Evolutionary conservation across 2,113 vertebrate species (phyloP).

Genomic region (Notothenia coriiceps): DNA sequence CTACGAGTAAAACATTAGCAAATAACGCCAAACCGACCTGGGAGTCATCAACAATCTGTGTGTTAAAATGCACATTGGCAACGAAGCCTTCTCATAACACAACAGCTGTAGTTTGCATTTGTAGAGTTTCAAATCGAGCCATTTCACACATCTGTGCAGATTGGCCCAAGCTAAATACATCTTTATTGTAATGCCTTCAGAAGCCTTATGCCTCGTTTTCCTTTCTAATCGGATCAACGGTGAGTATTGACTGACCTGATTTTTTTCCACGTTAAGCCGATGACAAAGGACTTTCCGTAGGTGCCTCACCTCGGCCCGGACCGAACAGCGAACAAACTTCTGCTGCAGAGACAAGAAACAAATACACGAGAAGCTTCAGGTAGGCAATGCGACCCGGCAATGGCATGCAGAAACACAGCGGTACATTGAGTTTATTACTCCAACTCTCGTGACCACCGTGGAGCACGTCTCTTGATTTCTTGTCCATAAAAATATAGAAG

Average conservation of each 20-base stretch:
- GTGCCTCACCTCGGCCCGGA: conserved; percentile 93
- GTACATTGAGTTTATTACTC: neutral
- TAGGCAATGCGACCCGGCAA: neutral
- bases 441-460: neutral
- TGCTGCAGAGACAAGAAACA: conserved; percentile 83
- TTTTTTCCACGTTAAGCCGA: conserved; percentile 90
- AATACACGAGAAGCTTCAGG: neutral
- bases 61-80: neutral
- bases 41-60: no score
- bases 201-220: neutral
- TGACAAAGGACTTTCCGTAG: conserved; percentile 93
- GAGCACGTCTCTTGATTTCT: neutral
- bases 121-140: neutral
- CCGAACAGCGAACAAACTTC: conserved; percentile 95
- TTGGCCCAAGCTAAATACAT: neutral
- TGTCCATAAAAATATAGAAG: neutral
- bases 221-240: neutral
- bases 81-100: no score
- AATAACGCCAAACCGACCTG: neutral
- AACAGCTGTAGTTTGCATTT: neutral
- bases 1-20: no score
- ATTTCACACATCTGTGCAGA: neutral
- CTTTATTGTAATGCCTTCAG: no score
- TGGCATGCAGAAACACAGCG: neutral
- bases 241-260: conserved; percentile 84